Percentiles rank a stretch among this genome's conserved stretches.
Conservation (phyloP, 2,888 invertebrate species). For the Ochropacha duplaris region DNA sequence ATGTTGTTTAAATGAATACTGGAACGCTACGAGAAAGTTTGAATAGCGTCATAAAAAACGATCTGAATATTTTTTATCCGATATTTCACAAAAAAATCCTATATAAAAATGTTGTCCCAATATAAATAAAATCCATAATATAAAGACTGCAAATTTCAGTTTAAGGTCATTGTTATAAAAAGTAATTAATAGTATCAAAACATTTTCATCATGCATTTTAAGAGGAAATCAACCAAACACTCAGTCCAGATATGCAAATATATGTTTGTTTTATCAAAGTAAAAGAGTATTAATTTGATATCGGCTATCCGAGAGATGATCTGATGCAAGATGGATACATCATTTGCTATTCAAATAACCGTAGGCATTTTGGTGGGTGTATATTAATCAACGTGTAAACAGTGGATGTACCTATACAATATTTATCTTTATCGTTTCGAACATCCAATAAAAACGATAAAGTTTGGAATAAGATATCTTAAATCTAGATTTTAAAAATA, state of each 20-base stretch:
- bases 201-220: conserved; percentile 18
- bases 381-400: conserved; percentile 9
- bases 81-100: too few relatives aligned
- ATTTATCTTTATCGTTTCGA: neutral
- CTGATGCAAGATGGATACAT: conserved; percentile 64
- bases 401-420: conserved; percentile 19
- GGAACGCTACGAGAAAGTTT: too few relatives aligned
- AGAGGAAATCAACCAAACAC: conserved; percentile 48
- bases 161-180: too few relatives aligned
- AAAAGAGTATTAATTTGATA: conserved; percentile 70
- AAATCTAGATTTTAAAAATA: too few relatives aligned
- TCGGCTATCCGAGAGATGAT: conserved; percentile 67
- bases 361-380: conserved; percentile 32
- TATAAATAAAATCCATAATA: too few relatives aligned
- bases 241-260: conserved; percentile 74
- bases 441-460: neutral
- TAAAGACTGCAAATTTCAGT: too few relatives aligned
- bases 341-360: conserved; percentile 79
- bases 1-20: too few relatives aligned
- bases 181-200: conserved; percentile 50
- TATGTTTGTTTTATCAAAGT: conserved; percentile 75
- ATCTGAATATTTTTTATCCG: too few relatives aligned
- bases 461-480: neutral
- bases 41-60: too few relatives aligned
- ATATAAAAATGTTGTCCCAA: too few relatives aligned